Conservation (phyloP, 2,797 vertebrate species). For the Sebastiscus albofasciatus region DNA sequence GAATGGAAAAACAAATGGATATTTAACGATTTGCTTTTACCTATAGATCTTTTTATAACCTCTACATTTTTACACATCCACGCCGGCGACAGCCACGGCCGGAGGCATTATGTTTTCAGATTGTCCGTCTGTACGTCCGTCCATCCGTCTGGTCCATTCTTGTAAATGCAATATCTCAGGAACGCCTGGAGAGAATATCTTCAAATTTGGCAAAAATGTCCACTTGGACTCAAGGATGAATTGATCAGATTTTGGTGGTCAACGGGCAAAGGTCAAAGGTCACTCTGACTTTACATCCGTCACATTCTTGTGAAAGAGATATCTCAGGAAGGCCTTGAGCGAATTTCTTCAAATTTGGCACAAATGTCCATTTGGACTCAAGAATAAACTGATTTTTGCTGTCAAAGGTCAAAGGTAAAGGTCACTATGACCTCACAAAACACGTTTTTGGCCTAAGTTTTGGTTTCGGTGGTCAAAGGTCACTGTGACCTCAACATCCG, state of each 20-base stretch:
- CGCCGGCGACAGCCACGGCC: rapidly evolving
- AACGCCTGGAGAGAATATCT: neutral
- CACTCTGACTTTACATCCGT: neutral
- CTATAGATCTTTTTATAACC: neutral
- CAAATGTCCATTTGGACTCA: no score
- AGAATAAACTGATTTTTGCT: no score
- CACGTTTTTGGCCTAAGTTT: no score
- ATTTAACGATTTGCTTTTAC: constrained; percentile 8
- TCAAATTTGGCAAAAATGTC: neutral
- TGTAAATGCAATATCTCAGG: neutral
- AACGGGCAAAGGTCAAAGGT: neutral
- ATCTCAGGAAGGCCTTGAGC: no score
- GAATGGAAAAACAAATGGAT: constrained; percentile 11
- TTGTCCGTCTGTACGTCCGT: neutral
- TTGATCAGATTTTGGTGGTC: neutral
- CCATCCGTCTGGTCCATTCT: neutral
- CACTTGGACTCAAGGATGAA: neutral
- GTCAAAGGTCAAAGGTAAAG: no score
- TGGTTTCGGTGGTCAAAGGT: no score
- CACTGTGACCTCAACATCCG: no score
- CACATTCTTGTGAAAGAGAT: no score
- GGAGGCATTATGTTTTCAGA: neutral
- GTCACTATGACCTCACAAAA: no score
- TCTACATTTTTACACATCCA: constrained; percentile 1
- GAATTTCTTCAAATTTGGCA: no score